phyloP scores from a whole-genome alignment of 2,113 vertebrate genomes.

The Hucho hucho region DNA sequence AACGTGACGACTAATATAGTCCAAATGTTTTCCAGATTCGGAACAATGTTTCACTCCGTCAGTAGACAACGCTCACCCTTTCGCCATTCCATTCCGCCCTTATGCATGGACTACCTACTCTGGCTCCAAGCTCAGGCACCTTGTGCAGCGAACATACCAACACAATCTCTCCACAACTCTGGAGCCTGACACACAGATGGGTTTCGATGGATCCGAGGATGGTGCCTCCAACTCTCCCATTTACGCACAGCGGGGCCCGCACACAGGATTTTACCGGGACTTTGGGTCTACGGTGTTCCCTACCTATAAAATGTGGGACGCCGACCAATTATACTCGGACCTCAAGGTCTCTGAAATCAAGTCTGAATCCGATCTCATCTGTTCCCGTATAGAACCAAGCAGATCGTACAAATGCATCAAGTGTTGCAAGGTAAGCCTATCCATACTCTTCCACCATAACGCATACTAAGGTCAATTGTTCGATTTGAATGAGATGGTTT shows the following conservation, averaged over 20 bases:
- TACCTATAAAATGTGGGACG: constrained; percentile 61
- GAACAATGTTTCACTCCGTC: constrained; percentile 77
- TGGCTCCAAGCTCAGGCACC: constrained; percentile 81
- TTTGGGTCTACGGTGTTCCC: constrained; percentile 44
- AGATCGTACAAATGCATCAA: constrained; percentile 91
- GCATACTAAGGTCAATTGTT: background rate
- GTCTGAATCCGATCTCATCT: constrained; percentile 82
- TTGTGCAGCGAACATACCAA: constrained; percentile 75
- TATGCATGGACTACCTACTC: constrained; percentile 83
- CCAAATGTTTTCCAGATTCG: constrained; percentile 69
- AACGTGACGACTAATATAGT: constrained; percentile 25
- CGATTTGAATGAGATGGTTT: background rate
- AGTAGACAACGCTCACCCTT: constrained; percentile 59
- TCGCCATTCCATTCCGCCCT: constrained; percentile 80
- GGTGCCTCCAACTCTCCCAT: constrained; percentile 59
- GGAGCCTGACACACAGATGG: constrained; percentile 71
- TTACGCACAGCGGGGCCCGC: constrained; percentile 48
- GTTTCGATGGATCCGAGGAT: constrained; percentile 74
- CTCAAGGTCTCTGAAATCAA: constrained; percentile 77
- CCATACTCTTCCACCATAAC: background rate
- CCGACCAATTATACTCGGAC: constrained; percentile 63
- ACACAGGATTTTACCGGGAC: constrained; percentile 74
- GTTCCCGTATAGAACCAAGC: constrained; percentile 78
- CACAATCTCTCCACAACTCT: constrained; percentile 66
- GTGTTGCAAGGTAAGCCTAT: constrained; percentile 89